Evolutionary conservation across 2,113 vertebrate genomes (phyloP), one percentile per base, ranked within the genome.

Genomic region (Aldabrachelys gigantea): DNA sequence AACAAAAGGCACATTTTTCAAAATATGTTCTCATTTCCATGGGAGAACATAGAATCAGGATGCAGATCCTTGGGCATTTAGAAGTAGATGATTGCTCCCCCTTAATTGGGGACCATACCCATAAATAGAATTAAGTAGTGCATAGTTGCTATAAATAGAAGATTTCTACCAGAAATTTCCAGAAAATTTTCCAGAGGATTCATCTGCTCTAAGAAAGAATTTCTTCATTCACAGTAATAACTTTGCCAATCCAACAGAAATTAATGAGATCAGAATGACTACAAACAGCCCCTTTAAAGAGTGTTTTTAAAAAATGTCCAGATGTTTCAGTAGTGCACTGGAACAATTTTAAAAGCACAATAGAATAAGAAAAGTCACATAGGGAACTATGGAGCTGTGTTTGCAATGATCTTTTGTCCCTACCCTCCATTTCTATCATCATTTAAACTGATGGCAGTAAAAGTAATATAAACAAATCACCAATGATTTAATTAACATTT

Each of bases 111-210:
- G 54, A 47, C 72, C 44, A 41, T 19, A 87, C 38, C 69, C 85
- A 78, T 78, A 78, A 49, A 75, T 21, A 86, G 29, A 29, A 31
- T 57, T 72, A 85, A 50, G 16, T 54, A 35, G 49, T n/a, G 31
- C 10, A 31, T 62, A 87, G n/a, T 56, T 59, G 21, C 5, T 29
- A 78, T 25, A 10, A 22, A 85, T 86, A 54, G 75, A 76, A 92
- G 52, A 92, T 89, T 90, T 82, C 89, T 89, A 82, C 88, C 91
- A 95, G 93, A 95, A 94, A 89, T 41, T 94, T 95, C 76, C 91
- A 75, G 80, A 87, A 59, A 88, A 78, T 22, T 82, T 86, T 92
- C 88, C 52, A 78, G 86, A 94, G 84, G 56, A n/a, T 90, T 92
- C 91, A 96, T 84, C 91, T 96, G 91, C 47, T 53, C 13, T 93